phyloP scores from a whole-genome alignment of 2,797 vertebrate species.

The Chromis chromis region DNA sequence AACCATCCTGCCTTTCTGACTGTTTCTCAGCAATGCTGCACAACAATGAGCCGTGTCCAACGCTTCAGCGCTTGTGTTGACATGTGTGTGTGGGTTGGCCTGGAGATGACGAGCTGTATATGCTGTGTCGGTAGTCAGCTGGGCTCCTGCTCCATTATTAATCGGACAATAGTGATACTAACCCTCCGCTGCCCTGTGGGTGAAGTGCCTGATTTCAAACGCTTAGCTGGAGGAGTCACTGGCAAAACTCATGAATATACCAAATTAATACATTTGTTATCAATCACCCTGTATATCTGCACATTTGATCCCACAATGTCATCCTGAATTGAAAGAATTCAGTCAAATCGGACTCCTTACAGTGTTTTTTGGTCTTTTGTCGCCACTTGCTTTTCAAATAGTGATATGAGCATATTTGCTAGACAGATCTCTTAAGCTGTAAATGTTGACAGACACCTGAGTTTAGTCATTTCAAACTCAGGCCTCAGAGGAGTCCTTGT shows the following conservation, averaged over 20 bases:
- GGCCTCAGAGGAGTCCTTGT: conserved; percentile 33
- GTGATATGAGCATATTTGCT: conserved; percentile 3
- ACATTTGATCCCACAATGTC: not conserved
- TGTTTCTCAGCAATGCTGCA: conserved; percentile 44
- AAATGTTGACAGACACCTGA: conserved; percentile 6
- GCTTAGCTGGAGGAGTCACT: conserved; percentile 43
- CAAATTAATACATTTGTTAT: too few species aligned
- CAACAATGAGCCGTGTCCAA: conserved; percentile 62
- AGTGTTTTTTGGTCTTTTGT: not conserved
- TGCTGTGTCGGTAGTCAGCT: conserved; percentile 83
- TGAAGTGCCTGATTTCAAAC: conserved; percentile 67
- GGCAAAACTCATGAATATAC: not conserved
- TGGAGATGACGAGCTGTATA: conserved; percentile 80
- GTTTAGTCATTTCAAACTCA: conserved; percentile 14
- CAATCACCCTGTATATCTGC: not conserved
- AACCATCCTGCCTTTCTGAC: conserved; percentile 25
- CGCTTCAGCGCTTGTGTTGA: conserved; percentile 64
- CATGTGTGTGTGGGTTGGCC: conserved; percentile 73
- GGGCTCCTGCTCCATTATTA: conserved; percentile 86
- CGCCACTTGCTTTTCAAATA: conserved; percentile 27
- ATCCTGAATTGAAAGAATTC: conserved; percentile 11
- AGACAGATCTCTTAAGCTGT: conserved; percentile 10
- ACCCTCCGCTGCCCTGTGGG: conserved; percentile 70
- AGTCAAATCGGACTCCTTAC: not conserved
- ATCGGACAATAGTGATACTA: conserved; percentile 80